Percentiles rank a stretch among this genome's conserved stretches.
phyloP scores from a whole-genome alignment of 2,113 vertebrate species.

The Zeus faber region DNA sequence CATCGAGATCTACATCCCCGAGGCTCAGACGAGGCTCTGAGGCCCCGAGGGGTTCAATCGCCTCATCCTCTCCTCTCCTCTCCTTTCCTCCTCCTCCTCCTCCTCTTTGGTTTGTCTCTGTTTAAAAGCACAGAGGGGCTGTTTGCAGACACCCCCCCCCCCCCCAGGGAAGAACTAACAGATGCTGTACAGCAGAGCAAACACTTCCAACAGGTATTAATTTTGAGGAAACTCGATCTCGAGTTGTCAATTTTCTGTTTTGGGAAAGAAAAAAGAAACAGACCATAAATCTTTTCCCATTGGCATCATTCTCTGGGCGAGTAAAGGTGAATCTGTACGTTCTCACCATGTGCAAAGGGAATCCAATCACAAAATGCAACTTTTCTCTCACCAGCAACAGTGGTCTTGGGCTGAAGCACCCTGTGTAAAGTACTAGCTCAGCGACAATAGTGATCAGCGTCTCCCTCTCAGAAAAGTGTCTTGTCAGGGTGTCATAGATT shows the following conservation, averaged over 20 bases:
- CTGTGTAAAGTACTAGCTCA: background rate
- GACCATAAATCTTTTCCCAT: background rate
- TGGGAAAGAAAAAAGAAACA: background rate
- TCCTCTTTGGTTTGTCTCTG: constrained; percentile 34
- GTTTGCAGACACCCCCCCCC: too few relatives aligned
- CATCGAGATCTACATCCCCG: constrained; percentile 98
- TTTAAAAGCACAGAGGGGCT: too few relatives aligned
- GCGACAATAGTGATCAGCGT: background rate
- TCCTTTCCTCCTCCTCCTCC: constrained; percentile 31
- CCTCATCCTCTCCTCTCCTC: constrained; percentile 43
- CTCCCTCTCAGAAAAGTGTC: too few relatives aligned
- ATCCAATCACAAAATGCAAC: constrained; percentile 52
- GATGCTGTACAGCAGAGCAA: too few relatives aligned
- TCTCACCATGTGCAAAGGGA: constrained; percentile 29
- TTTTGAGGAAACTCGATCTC: too few relatives aligned
- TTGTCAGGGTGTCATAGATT: too few relatives aligned
- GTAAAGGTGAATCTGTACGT: constrained; percentile 16
- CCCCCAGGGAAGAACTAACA: too few relatives aligned
- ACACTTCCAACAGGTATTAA: too few relatives aligned
- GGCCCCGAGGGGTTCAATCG: constrained; percentile 64
- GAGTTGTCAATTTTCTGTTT: background rate
- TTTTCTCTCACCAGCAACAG: constrained; percentile 59
- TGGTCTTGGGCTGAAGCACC: constrained; percentile 42
- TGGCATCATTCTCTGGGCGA: constrained; percentile 21
- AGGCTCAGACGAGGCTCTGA: constrained; percentile 97